A percentile compares a stretch with the other conserved stretches of the same genome.
phyloP scores from a whole-genome alignment of 2,888 invertebrate genomes.

The Andrena camellia region DNA sequence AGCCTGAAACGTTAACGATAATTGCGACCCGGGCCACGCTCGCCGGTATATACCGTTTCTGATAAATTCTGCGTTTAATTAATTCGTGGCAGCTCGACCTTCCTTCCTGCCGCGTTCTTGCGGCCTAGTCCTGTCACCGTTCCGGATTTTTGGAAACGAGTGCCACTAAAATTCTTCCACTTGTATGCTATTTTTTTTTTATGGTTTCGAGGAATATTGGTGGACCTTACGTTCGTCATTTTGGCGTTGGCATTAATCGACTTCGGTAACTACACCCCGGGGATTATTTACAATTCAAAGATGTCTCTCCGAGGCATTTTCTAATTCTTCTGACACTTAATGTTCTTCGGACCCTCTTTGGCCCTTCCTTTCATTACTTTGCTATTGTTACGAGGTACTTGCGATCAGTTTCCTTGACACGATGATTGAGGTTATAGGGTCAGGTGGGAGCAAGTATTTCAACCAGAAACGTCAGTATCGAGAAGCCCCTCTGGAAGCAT shows the following conservation, averaged over 20 bases:
- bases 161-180: background rate
- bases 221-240: too few species aligned
- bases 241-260: too few species aligned
- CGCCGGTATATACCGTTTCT: constrained; percentile 63
- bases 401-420: constrained; percentile 17
- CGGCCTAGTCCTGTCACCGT: constrained; percentile 2
- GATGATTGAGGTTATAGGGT: background rate
- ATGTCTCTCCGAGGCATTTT: background rate
- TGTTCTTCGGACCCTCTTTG: background rate
- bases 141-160: background rate
- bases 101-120: constrained; percentile 41
- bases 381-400: background rate
- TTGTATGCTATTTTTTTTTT: too few species aligned
- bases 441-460: background rate
- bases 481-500: background rate
- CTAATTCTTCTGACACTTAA: background rate
- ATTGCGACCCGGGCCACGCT: constrained; percentile 63
- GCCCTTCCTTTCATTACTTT: constrained; percentile 4
- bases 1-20: constrained; percentile 70
- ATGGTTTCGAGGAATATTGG: too few species aligned
- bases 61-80: constrained; percentile 70
- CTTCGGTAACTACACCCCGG: too few species aligned
- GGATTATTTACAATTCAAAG: too few species aligned
- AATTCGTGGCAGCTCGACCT: constrained; percentile 56
- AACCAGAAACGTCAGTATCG: background rate